A percentile compares a stretch with the other conserved stretches of the same genome.
Conservation (phyloP, 2,797 vertebrate genomes). For the Rhinatrema bivittatum region DNA sequence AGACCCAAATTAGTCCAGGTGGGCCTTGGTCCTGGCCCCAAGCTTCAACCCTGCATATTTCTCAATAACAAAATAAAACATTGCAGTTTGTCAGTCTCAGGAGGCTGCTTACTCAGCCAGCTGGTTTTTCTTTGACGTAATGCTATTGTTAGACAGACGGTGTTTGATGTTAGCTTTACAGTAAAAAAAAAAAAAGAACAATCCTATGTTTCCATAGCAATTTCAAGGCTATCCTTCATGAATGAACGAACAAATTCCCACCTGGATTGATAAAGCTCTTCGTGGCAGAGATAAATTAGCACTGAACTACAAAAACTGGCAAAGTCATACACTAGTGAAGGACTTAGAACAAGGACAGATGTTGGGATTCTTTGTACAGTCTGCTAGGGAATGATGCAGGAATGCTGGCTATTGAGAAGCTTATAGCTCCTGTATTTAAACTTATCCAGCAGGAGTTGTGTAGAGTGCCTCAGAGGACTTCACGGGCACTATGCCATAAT, state of each 20-base stretch:
- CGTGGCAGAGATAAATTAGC: slow-evolving; percentile 2
- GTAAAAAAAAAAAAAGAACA: slow-evolving; percentile 10
- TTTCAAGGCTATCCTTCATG: background rate
- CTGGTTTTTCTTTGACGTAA: slow-evolving; percentile 22
- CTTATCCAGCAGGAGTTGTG: too few species aligned
- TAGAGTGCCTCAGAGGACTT: too few species aligned
- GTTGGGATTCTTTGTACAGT: too few species aligned
- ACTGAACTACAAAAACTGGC: slow-evolving; percentile 34
- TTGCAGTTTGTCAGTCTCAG: background rate
- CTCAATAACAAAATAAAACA: slow-evolving; percentile 7
- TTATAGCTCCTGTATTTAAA: too few species aligned
- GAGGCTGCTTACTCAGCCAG: background rate
- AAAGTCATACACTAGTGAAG: slow-evolving; percentile 24
- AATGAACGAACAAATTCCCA: slow-evolving; percentile 24
- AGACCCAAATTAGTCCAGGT: too few species aligned
- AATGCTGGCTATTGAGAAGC: too few species aligned
- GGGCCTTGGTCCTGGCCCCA: too few species aligned
- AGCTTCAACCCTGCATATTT: too few species aligned
- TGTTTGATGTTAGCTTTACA: slow-evolving; percentile 1
- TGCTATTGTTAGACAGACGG: slow-evolving; percentile 38
- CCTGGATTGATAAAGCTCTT: slow-evolving; percentile 11
- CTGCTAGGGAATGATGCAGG: too few species aligned
- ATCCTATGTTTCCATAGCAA: slow-evolving; percentile 12
- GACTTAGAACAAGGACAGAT: slow-evolving; percentile 13
- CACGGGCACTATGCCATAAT: too few species aligned